These are phyloP conservation scores for Cyprinodon variegatus DNA, from an alignment of 2,113 vertebrate species.

Conservation along the genomic window DNA sequence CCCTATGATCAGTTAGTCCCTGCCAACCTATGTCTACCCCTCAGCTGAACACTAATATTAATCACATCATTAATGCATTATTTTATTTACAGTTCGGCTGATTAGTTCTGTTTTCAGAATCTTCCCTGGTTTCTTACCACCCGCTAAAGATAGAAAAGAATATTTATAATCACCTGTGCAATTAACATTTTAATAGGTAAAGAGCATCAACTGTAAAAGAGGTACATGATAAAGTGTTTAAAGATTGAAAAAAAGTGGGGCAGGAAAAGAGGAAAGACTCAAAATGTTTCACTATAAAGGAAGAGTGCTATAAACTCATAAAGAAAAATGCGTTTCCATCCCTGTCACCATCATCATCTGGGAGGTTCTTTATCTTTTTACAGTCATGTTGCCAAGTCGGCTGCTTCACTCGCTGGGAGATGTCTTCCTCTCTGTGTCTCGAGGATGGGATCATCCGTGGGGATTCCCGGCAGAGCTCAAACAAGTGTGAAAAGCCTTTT, in stretches of 20 bases:
- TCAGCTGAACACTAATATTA: not conserved
- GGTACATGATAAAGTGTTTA: not conserved
- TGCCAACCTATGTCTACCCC: not conserved
- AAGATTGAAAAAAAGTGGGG: slow-evolving; percentile 18
- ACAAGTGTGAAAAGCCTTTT: slow-evolving; percentile 65
- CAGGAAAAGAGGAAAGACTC: slow-evolving; percentile 23
- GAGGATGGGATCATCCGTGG: slow-evolving; percentile 32
- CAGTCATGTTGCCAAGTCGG: slow-evolving; percentile 23
- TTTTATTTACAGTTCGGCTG: slow-evolving; percentile 25
- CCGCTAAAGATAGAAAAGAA: slow-evolving; percentile 6
- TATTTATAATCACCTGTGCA: slow-evolving; percentile 13
- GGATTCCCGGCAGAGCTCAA: slow-evolving; percentile 25
- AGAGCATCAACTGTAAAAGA: slow-evolving; percentile 6
- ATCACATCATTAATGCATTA: slow-evolving; percentile 14
- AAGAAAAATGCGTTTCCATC: slow-evolving; percentile 25
- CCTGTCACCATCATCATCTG: slow-evolving; percentile 42
- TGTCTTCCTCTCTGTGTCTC: slow-evolving; percentile 20
- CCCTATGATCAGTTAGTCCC: slow-evolving; percentile 22
- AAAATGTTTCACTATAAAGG: slow-evolving; percentile 15
- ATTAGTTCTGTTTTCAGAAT: slow-evolving; percentile 21
- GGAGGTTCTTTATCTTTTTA: slow-evolving; percentile 34
- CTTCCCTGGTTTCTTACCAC: slow-evolving; percentile 4
- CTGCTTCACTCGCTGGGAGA: slow-evolving; percentile 33
- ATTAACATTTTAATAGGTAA: slow-evolving; percentile 20
- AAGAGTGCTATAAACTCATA: slow-evolving; percentile 35